Base-by-base conservation (phyloP, 2,888 invertebrate genomes). In the Dioctria linearis region DNA sequence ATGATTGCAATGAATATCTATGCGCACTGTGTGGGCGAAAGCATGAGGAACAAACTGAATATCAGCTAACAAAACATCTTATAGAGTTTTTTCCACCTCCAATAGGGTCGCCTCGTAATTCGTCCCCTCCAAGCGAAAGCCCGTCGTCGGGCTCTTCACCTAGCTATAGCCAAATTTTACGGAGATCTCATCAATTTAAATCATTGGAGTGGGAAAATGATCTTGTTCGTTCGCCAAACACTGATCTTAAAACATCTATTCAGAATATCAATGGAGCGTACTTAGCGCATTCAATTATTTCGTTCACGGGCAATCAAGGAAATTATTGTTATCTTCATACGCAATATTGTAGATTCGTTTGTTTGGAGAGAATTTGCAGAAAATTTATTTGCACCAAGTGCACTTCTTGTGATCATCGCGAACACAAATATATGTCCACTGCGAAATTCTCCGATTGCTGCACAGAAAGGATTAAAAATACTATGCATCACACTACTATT, bases 1-100 rank as follows among this genome's bases (percentile, higher is more conserved):
- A 71, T n/a, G 71, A 71, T 5, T 71, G 71, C 51, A 51, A 71
- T n/a, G 71, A 71, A 39, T 71, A 39, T n/a, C 25, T 71, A 9
- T 71, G 71, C 40, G 8, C 11, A 5, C n/a, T 37, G 5, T 71
- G 71, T 51, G 71, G 51, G 2, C 49, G 54, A 71, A 51, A 37
- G 37, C 71, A 71, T 5, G 51, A 71, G n/a, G 13, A 13, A 6
- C 51, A 71, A 2, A 71, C 54, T 8, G 11, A 11, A 57, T n/a
- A 9, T 11, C 39, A 51, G 37, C 0, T 54, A 51, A 54, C 37
- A 13, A 51, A 71, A n/a, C 71, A 71, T 51, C 37, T 51, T 11
- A 71, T 71, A 9, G 71, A 71, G 51, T 54, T 39, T 39, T 71
- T 71, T 54, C 71, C 71, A 3, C 71, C 39, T 9, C 71, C 71